Base-by-base conservation (phyloP, 2,888 invertebrate genomes). In the Polylopha cassiicola region DNA sequence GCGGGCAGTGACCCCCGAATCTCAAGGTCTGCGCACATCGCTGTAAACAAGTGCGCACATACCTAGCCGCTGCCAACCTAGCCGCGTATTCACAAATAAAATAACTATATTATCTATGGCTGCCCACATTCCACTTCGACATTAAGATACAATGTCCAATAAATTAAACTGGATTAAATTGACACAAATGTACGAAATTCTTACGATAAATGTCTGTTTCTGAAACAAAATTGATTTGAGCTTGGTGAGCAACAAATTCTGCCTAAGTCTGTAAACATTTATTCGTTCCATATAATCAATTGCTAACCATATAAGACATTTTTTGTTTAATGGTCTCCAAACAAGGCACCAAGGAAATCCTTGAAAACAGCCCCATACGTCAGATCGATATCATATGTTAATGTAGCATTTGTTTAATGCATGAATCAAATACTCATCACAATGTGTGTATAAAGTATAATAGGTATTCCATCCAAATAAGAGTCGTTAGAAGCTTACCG, bases 1-100 rank as follows among this genome's bases (percentile, higher is more conserved):
- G 55, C 66, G 72, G 80, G 84, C 81, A 82, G 55, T 82, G 84
- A 82, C 84, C 84, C 79, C 75, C 81, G 67, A 85, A 84, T 80
- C 68, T 82, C 84, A 85, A 85, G 84, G 84, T 76, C 82, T 73
- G 78, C 75, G 67, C 65, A 62, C 59, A 69, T 65, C 73, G 76
- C 66, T 58, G 78, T 81, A 82, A 84, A 82, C 82, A 85, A 81
- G 73, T 78, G 74, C 44, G 60, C 55, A 63, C 61, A 57, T 68
- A 65, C 52, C 58, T 53, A 44, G 22, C 13, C 11, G 3, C 14
- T 26, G 11, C 14, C 27, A 17, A 13, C 22, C 42, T 41, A 41
- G 24, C 29, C 36, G 41, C 26, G n/a, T n/a, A n/a, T n/a, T n/a
- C n/a, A n/a, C n/a, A n/a, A n/a, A n/a, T n/a, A n/a, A n/a, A n/a